A percentile compares a stretch with the other conserved stretches of the same genome.
Evolutionary conservation across 2,113 vertebrate genomes (phyloP).

Genomic region (Clarias magur): DNA sequence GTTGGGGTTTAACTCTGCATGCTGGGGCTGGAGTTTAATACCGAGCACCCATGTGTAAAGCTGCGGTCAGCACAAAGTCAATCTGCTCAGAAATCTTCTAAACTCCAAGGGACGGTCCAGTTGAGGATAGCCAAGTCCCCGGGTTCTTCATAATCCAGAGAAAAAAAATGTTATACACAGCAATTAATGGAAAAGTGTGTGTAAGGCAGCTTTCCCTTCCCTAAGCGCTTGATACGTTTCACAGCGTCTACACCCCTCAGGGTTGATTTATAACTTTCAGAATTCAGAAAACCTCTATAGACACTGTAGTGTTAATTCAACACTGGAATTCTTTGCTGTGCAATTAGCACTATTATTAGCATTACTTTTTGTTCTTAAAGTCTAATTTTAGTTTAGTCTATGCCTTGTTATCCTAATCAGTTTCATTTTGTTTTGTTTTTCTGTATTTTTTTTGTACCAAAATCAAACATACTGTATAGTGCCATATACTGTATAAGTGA

Average conservation of each 20-base stretch:
- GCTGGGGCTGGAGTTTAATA: conserved; percentile 52
- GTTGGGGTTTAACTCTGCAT: conserved; percentile 48
- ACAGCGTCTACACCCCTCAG: no score
- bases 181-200: background rate
- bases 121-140: conserved; percentile 7
- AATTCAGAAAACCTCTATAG: no score
- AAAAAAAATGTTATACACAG: background rate
- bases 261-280: no score
- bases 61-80: conserved; percentile 56
- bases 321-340: no score
- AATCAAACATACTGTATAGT: background rate
- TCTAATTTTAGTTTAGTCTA: no score
- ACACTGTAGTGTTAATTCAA: no score
- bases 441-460: no score
- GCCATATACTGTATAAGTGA: no score
- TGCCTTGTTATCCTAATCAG: no score
- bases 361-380: no score
- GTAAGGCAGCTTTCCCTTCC: background rate
- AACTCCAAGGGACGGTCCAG: background rate
- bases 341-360: no score
- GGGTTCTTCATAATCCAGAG: background rate
- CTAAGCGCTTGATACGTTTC: background rate
- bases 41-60: conserved; percentile 20
- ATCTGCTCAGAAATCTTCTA: conserved; percentile 55
- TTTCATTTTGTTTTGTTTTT: background rate